These are phyloP conservation scores for Dicyrtoma fusca DNA, from an alignment of 2,888 invertebrate genomes.

Conservation along the genomic window DNA sequence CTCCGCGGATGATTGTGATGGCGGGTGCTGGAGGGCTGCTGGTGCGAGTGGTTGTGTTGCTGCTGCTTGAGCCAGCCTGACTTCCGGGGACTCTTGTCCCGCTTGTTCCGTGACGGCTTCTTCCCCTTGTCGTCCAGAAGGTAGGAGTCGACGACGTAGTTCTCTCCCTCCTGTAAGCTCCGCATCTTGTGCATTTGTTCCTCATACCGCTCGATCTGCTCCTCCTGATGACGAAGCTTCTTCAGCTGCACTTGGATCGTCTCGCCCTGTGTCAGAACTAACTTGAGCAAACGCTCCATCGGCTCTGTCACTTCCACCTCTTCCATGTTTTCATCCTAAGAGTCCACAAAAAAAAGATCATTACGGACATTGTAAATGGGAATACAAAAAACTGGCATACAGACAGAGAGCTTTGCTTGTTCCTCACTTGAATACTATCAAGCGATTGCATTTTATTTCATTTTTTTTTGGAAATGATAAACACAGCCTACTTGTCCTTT, in stretches of 20 bases:
- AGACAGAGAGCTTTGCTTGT: background rate
- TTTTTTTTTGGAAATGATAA: too few relatives aligned
- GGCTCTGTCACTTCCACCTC: slow-evolving; percentile 51
- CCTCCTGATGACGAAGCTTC: slow-evolving; percentile 69
- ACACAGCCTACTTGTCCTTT: too few relatives aligned
- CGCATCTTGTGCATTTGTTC: slow-evolving; percentile 75
- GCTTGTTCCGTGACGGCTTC: slow-evolving; percentile 39
- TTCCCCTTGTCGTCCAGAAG: slow-evolving; percentile 62
- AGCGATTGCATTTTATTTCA: background rate
- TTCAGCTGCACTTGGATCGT: slow-evolving; percentile 63
- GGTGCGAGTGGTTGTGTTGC: background rate
- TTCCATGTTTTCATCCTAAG: slow-evolving; percentile 30
- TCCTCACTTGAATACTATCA: background rate
- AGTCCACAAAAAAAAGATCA: background rate
- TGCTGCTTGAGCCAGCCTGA: slow-evolving; percentile 49
- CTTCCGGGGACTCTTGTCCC: slow-evolving; percentile 60
- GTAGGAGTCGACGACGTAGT: slow-evolving; percentile 78
- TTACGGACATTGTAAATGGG: background rate
- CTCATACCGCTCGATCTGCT: slow-evolving; percentile 76
- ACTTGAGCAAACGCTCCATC: slow-evolving; percentile 64
- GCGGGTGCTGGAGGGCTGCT: too few relatives aligned
- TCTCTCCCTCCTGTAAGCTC: slow-evolving; percentile 75
- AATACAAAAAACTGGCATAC: background rate
- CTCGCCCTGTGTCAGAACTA: slow-evolving; percentile 67
- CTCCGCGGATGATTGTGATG: slow-evolving; percentile 9